Base-by-base conservation (phyloP, 2,888 invertebrate genomes). In the Scaeva pyrastri region DNA sequence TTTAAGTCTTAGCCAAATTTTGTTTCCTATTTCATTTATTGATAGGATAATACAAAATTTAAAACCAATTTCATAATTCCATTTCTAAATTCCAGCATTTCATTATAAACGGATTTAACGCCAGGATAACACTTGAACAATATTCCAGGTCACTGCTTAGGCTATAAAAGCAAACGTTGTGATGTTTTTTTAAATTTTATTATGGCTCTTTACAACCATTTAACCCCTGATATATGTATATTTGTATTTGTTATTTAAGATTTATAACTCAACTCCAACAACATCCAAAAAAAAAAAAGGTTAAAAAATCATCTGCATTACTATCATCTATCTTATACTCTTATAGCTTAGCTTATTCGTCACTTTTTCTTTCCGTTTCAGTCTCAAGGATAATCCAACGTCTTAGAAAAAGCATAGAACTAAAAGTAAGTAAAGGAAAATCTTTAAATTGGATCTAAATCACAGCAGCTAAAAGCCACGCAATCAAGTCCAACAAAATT, bases 371-470 rank as follows among this genome's bases (percentile, higher is more conserved):
- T 16, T 70, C 58, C 39, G 16, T 23, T 60, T 11, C 56, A 56
- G 31, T 19, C 19, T 7, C 21, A 31, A 31, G 43, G 68, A 50
- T 75, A 74, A 74, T 71, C 74, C 80, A n/a, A n/a, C 21, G 68
- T 66, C 66, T 58, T 64, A 73, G 41, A 56, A 74, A 39, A 50
- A 36, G 55, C 26, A 10, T 11, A 19, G 19, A 48, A 21, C 7
- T 21, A 14, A 60, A 5, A 60, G 10, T 48, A 48, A 48, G 10
- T n/a, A 60, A 58, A 60, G 14, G 21, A 72, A 77, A 81, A 81
- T 86, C 82, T 77, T 84, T 70, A 82, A 82, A 86, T 86, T 82
- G 73, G 85, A 82, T 86, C 85, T 82, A 82, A 86, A 86, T 85
- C 64, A 71, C 45, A 55, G 26, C 11, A 52, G 0, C 48, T 56